Conservation (phyloP, 2,113 vertebrate genomes). For the Hydropotes inermis region DNA sequence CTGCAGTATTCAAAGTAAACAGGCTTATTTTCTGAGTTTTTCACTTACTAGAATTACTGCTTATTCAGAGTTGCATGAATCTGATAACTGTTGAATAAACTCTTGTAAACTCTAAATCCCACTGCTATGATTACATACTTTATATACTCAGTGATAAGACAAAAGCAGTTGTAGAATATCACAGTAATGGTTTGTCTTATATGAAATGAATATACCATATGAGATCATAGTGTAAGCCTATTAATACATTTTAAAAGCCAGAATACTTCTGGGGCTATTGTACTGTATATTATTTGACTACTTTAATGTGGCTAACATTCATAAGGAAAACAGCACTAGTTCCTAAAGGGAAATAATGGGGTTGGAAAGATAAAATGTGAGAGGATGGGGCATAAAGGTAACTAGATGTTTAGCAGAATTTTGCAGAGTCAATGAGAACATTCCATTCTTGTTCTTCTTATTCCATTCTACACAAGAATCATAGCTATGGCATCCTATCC, state of each 20-base stretch:
- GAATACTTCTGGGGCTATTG: not conserved
- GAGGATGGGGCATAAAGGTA: not conserved
- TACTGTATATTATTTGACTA: not conserved
- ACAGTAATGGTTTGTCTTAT: not conserved
- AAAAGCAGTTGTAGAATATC: not conserved
- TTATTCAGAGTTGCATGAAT: not conserved
- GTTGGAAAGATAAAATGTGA: not conserved
- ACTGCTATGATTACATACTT: not conserved
- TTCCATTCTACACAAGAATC: not conserved
- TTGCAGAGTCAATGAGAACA: not conserved
- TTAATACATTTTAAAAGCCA: not conserved
- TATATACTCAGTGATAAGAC: not conserved
- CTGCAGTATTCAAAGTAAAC: not conserved
- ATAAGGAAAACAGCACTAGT: not conserved
- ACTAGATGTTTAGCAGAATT: not conserved
- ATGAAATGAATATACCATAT: not conserved
- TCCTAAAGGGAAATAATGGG: not conserved
- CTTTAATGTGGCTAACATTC: not conserved
- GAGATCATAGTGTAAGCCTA: not conserved
- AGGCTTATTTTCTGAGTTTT: not conserved
- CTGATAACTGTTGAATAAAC: not conserved
- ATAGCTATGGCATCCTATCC: not conserved
- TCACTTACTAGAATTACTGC: not conserved
- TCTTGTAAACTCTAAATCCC: not conserved
- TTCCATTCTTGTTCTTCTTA: not conserved